Evolutionary conservation across 1,140 invertebrate genomes (phyloP), one percentile per base, ranked within the genome.

Genomic region (Trichoplusia ni): DNA sequence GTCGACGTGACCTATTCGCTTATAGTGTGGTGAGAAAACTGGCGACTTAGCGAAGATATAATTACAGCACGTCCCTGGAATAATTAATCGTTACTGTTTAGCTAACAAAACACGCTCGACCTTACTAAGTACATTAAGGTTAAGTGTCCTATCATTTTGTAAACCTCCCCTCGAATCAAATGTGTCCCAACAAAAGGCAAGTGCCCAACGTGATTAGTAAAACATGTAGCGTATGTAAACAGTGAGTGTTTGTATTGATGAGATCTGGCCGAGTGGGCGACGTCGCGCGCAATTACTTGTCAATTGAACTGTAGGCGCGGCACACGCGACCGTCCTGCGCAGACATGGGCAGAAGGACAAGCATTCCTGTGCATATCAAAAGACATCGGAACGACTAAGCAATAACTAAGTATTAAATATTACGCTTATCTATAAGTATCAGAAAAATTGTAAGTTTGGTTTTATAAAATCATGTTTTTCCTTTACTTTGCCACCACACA

Each of bases 201-300:
- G 4, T 37, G 18, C 31, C 6, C 18, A n/a, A 1, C 6, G 11
- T 51, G 33, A 54, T 38, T 37, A 37, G 51, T 54, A 25, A 51
- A 37, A 38, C 51, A 21, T 54, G 51, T 54, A 14, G 11, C 31
- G 51, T 54, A 38, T 54, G 51, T 54, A 54, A 56, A 51, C 47
- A 51, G 14, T 33, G 23, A 56, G 19, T 40, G 53, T 56, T 56
- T 56, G 53, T 40, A 11, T 23, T 56, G 53, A 56, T 56, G 35
- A 56, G 53, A 42, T 42, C 35, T 67, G 58, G 40, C 46, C 71
- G 64, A 76, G 71, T 68, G 69, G 61, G 58, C 64, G 31, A 67
- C 59, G 65, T 64, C 73, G 64, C 61, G 44, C 61, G 69, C 71
- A 72, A 74, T 71, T 68, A 74, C 53, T 56, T 42, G 53, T 56